A percentile compares a stretch with the other conserved stretches of the same genome.
These are phyloP conservation scores for Hippopotamus amphibius DNA, from an alignment of 2,113 vertebrate species.

Conservation along the genomic window DNA sequence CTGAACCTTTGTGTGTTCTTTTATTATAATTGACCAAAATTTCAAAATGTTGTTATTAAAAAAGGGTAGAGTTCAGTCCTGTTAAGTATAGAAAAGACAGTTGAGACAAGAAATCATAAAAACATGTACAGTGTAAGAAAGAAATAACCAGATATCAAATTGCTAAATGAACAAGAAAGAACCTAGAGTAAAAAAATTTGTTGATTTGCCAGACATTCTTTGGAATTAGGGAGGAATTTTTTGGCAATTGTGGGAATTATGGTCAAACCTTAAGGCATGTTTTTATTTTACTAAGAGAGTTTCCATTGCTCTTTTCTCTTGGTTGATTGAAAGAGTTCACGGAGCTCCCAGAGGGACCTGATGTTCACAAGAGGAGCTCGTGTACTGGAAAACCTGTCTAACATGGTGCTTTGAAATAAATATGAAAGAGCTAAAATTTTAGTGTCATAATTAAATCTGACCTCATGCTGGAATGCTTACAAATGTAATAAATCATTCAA, in stretches of 20 bases:
- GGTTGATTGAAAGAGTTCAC: background rate
- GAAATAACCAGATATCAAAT: background rate
- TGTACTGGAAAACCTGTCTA: slow-evolving; percentile 19
- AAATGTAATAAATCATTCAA: slow-evolving; percentile 64
- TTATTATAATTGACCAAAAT: slow-evolving; percentile 28
- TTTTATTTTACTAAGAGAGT: slow-evolving; percentile 30
- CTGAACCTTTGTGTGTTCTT: background rate
- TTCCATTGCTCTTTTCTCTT: background rate
- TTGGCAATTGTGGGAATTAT: background rate
- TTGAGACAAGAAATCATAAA: background rate
- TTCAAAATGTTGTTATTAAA: background rate
- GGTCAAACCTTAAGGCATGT: background rate
- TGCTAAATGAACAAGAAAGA: background rate
- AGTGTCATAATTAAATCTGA: slow-evolving; percentile 68
- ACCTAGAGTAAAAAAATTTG: background rate
- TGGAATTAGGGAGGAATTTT: slow-evolving; percentile 21
- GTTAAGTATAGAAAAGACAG: background rate
- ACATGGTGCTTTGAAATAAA: slow-evolving; percentile 63
- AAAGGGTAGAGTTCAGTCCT: background rate
- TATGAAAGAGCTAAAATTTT: slow-evolving; percentile 6
- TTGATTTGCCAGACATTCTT: background rate
- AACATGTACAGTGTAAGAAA: background rate
- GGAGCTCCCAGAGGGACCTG: background rate
- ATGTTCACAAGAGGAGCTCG: slow-evolving; percentile 2
- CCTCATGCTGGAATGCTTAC: slow-evolving; percentile 58